Percentiles rank a stretch among this genome's conserved stretches.
Conservation (phyloP, 2,113 vertebrate species). For the Pseudonaja textilis region DNA sequence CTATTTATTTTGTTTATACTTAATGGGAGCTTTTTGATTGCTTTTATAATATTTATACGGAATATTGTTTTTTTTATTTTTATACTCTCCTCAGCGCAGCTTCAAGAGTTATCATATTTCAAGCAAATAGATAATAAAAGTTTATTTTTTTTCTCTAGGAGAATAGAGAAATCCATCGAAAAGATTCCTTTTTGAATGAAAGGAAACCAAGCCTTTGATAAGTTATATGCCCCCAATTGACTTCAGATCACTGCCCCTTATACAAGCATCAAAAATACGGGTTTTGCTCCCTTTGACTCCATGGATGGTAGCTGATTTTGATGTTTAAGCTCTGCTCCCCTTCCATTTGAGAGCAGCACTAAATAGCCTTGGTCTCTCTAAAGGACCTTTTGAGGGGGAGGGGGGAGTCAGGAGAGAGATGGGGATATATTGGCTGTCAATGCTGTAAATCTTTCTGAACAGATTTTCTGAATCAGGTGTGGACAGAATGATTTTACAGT, state of each 20-base stretch:
- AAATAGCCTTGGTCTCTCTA: neutral
- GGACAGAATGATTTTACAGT: neutral
- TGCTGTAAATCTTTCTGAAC: neutral
- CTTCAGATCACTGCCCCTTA: neutral
- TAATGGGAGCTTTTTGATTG: neutral
- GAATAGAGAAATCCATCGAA: neutral
- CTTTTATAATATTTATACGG: neutral
- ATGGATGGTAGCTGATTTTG: neutral
- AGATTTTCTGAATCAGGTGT: neutral
- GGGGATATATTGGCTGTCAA: neutral
- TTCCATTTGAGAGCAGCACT: neutral
- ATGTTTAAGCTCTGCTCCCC: neutral
- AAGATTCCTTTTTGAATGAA: neutral
- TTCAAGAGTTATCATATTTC: neutral
- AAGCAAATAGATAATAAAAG: neutral
- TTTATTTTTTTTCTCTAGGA: neutral
- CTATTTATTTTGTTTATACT: neutral
- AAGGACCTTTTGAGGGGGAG: neutral
- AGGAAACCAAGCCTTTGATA: neutral
- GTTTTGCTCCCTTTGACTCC: neutral
- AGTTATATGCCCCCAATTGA: neutral
- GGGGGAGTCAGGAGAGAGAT: neutral
- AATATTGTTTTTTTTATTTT: neutral
- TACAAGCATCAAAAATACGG: neutral
- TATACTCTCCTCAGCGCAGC: neutral